Base-by-base conservation (phyloP, 2,113 vertebrate species). In the Lathamus discolor region DNA sequence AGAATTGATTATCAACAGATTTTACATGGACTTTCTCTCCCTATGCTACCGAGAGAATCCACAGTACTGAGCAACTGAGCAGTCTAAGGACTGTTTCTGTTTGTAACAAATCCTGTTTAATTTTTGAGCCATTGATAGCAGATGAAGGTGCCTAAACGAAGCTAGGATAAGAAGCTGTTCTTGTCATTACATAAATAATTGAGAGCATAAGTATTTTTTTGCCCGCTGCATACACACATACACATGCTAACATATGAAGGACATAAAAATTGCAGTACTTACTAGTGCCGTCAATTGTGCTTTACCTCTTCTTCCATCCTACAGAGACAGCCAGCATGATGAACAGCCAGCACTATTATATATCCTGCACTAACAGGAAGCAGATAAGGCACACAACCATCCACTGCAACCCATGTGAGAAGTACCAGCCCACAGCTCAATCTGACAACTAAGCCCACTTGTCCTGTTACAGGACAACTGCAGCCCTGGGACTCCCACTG, bases 351-450 rank as follows among this genome's bases (percentile, higher is more conserved):
- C 68, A 41, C 72, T 66, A 22, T 37, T 96, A 87, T 95, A 90
- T 87, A 93, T 67, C 78, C 92, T 72, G 49, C 61, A 28, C 59
- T 25, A 93, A 93, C 94, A 97, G 96, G 96, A 97, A 96, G 83
- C 91, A 88, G 93, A 90, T 83, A 93, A 96, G 86, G 86, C 95
- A 83, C 86, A 89, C 84, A 73, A 64, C 79, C 80, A 86, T 94
- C 81, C 91, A 68, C 79, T 51, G 72, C 24, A 41, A 79, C 49
- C 70, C 87, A 37, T 61, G 84, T 31, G 82, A 89, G 78, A 80
- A 73, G 86, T 31, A 82, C 83, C 85, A 96, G 87, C 92, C 84
- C 94, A 97, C 77, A 62, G 62, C 77, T 73, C 77, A 41, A 22
- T 43, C 52, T 35, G 8, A 52, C 5, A 2, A 69, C 83, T 88